Evolutionary conservation across 2,797 vertebrate species (phyloP).

Genomic region (Ispidina picta): DNA sequence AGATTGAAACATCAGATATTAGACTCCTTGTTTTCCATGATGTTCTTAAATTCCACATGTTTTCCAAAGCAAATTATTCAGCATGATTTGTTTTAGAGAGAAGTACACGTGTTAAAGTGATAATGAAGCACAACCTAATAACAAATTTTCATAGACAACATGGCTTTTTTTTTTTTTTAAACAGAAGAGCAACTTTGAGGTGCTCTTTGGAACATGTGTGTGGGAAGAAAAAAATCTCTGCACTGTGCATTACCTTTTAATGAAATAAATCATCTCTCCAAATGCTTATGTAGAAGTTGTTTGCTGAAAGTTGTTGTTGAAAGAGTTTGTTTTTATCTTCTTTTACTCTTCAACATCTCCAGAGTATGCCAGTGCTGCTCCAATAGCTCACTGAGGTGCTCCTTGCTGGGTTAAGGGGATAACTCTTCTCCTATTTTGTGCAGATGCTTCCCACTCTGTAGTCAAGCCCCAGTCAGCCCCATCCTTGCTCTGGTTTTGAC

Average conservation of each 20-base stretch:
- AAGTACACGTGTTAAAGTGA: not conserved
- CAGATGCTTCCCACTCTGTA: not conserved
- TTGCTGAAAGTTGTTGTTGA: not conserved
- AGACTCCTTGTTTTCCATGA: not conserved
- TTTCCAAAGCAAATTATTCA: not conserved
- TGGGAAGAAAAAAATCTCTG: not conserved
- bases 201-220: not conserved
- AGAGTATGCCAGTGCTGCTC: not conserved
- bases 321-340: not conserved
- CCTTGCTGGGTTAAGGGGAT: accelerated
- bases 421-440: not conserved
- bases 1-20: not conserved
- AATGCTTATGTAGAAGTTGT: not conserved
- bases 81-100: not conserved
- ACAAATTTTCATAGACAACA: not conserved
- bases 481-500: not conserved
- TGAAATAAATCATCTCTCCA: not conserved
- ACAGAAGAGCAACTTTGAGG: not conserved
- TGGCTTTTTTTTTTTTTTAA: not conserved
- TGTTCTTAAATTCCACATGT: not conserved
- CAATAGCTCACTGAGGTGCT: accelerated
- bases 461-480: accelerated
- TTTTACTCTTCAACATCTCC: not conserved
- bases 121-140: not conserved
- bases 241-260: not conserved